phyloP scores from a whole-genome alignment of 2,113 vertebrate genomes.

The Larimichthys crocea region DNA sequence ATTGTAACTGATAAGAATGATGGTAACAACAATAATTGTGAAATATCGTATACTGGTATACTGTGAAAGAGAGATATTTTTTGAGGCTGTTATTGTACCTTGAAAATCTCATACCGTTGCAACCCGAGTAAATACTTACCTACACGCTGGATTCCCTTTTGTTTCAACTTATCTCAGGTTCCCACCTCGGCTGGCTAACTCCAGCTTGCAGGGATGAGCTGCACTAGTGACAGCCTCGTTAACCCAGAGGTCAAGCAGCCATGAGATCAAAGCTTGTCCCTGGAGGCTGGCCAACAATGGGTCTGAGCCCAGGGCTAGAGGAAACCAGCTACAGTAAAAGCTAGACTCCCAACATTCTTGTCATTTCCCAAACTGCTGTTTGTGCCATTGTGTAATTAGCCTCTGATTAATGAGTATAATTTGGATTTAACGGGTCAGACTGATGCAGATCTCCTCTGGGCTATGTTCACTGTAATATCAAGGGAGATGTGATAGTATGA shows the following conservation, averaged over 20 bases:
- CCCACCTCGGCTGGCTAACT: neutral
- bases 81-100: too few species aligned
- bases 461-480: neutral
- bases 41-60: too few species aligned
- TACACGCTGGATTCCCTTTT: neutral
- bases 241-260: conserved; percentile 44
- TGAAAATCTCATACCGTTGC: too few species aligned
- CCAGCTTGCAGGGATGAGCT: neutral
- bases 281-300: neutral
- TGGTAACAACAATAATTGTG: too few species aligned
- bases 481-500: neutral
- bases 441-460: conserved; percentile 17
- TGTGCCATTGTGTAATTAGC: conserved; percentile 57
- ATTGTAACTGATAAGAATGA: too few species aligned
- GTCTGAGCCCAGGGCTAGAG: conserved; percentile 10
- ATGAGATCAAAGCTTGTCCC: conserved; percentile 27
- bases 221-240: conserved; percentile 7
- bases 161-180: neutral
- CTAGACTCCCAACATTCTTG: conserved; percentile 11
- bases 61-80: too few species aligned
- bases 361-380: conserved; percentile 10
- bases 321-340: conserved; percentile 18
- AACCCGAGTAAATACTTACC: neutral
- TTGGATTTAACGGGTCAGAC: conserved; percentile 61
- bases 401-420: conserved; percentile 74